Conservation (phyloP, 2,888 invertebrate species). For the Sinelater perroti region DNA sequence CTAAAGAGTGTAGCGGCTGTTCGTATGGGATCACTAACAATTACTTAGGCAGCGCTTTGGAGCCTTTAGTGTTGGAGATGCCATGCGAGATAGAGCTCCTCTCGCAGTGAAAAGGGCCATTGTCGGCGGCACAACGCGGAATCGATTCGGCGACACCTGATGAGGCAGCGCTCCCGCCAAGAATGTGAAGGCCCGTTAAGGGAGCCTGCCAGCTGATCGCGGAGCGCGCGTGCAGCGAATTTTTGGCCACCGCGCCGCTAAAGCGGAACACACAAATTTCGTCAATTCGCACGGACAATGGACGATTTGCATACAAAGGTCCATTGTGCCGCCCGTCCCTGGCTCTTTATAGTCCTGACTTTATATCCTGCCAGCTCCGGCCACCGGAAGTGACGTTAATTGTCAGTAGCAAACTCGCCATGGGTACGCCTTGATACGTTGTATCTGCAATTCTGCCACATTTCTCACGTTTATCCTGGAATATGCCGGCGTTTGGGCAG, state of each 20-base stretch:
- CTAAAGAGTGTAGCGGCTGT: conserved; percentile 12
- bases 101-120: conserved; percentile 7
- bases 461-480: conserved; percentile 21
- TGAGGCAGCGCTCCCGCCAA: conserved; percentile 1
- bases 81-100: conserved; percentile 19
- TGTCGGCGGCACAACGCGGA: conserved; percentile 10
- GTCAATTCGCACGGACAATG: conserved; percentile 51
- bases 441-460: conserved; percentile 15
- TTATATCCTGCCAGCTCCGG: conserved; percentile 43
- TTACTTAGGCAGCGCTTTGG: conserved; percentile 25
- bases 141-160: conserved; percentile 14
- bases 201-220: too few relatives aligned
- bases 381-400: conserved; percentile 45
- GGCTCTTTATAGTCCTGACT: conserved; percentile 42
- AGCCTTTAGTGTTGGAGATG: conserved; percentile 21
- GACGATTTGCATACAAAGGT: conserved; percentile 52
- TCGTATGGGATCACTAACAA: conserved; percentile 20
- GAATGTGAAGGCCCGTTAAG: too few relatives aligned
- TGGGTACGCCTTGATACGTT: conserved; percentile 23
- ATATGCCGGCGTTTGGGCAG: conserved; percentile 4
- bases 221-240: conserved; percentile 24
- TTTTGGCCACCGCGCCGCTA: conserved; percentile 41
- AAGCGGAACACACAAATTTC: conserved; percentile 50
- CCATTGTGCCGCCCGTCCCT: conserved; percentile 48
- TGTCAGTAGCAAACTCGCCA: conserved; percentile 35